phyloP scores from a whole-genome alignment of 2,888 invertebrate genomes.

The Synanthedon myopaeformis region DNA sequence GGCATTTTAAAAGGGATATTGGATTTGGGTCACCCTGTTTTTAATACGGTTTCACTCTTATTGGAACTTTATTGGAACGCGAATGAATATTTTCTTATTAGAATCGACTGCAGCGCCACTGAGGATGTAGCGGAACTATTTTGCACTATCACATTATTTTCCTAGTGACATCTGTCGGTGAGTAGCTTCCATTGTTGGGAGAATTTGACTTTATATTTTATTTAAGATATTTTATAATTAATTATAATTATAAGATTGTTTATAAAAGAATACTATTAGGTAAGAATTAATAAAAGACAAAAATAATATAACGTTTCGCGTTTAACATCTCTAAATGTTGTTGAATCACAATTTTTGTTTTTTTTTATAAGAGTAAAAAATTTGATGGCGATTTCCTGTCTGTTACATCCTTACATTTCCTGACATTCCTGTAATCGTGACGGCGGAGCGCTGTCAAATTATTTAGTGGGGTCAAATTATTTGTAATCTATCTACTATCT shows the following conservation, averaged over 20 bases:
- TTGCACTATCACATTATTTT: constrained; percentile 17
- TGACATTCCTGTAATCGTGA: no score
- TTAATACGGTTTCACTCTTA: background rate
- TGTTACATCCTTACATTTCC: no score
- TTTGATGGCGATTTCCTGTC: no score
- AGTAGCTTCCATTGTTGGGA: constrained; percentile 4
- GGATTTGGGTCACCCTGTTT: constrained; percentile 40
- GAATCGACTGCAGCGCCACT: constrained; percentile 12
- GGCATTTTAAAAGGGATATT: constrained; percentile 18
- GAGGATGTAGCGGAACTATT: constrained; percentile 8
- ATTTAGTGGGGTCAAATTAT: no score
- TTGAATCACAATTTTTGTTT: no score
- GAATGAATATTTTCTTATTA: constrained; percentile 16
- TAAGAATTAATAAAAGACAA: no score
- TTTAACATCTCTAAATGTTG: no score
- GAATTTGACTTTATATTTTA: background rate
- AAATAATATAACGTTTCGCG: no score
- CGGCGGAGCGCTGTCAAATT: no score
- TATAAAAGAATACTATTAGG: background rate
- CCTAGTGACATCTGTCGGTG: constrained; percentile 25
- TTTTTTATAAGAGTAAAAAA: no score
- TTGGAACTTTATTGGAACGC: background rate
- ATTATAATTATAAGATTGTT: background rate
- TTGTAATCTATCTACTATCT: no score
- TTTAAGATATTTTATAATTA: background rate